Evolutionary conservation across 2,797 vertebrate species (phyloP), one percentile per base, ranked within the genome.

Genomic region (Spatula clypeata): DNA sequence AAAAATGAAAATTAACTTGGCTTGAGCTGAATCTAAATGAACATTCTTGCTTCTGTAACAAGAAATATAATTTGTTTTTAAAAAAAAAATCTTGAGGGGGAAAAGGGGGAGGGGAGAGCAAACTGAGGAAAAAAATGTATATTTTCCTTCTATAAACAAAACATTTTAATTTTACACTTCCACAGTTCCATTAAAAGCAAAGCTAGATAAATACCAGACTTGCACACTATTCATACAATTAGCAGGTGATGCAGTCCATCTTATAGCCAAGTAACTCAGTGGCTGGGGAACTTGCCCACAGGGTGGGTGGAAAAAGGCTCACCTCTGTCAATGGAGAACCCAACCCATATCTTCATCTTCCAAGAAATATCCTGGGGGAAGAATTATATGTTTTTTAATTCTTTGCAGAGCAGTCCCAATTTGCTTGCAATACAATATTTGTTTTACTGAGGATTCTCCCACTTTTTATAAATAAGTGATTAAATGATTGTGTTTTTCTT

Each of bases 201-300:
- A 91, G 11, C 55, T 42, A 82, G 74, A 62, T 32, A 73, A 92
- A 85, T 54, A 11, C 17, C 57, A 79, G 55, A 47, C 19, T 79
- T 85, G 47, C 17, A 55, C 17, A 57, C 16, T 47, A 36, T 64
- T 91, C 71, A 84, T 58, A 72, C 93, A 90, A 67, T 65, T 73
- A 83, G 23, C 23, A 90, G 82, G 60, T 93, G 77, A 84, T 91
- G 19, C 20, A 76, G 77, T 27, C 58, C 24, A 0, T 73, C 13
- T 74, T 62, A 11, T 19, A 88, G 51, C 6, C 62, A 94, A 51
- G 51, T 19, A 86, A 57, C 21, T 16, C 51, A 26, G 23, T 40
- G 44, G 6, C 61, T 42, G 42, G 40, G 20, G 29, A 88, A 27
- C 13, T 61, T 0, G 0, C 49, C 31, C 54, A 69, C 27, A 5